phyloP scores from a whole-genome alignment of 2,797 vertebrate genomes.

The Adrianichthys oophorus region DNA sequence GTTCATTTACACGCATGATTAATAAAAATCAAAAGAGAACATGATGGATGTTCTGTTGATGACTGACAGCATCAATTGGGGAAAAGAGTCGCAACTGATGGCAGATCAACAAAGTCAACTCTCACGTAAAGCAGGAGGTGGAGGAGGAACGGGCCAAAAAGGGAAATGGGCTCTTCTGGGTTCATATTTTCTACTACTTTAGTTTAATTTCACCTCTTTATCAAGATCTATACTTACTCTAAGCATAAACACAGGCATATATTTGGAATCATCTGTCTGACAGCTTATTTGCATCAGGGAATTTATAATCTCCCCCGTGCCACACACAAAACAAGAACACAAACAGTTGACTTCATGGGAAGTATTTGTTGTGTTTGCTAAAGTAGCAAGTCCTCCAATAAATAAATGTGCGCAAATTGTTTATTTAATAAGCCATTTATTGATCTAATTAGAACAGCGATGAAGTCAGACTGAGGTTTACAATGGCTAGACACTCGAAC shows the following conservation, averaged over 20 bases:
- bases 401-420: constrained; percentile 12
- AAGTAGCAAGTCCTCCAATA: constrained; percentile 3
- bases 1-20: no score
- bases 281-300: constrained; percentile 14
- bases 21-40: neutral
- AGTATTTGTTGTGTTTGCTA: constrained; percentile 15
- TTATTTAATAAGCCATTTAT: constrained; percentile 25
- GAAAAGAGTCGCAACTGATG: constrained; percentile 5
- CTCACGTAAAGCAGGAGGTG: constrained; percentile 4
- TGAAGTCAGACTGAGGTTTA: constrained; percentile 18
- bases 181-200: constrained; percentile 18
- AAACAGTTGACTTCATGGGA: constrained; percentile 37
- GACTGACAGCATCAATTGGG: constrained; percentile 8
- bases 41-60: constrained; percentile 8
- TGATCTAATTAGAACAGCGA: constrained; percentile 18
- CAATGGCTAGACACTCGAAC: neutral
- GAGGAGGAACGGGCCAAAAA: constrained; percentile 9
- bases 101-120: constrained; percentile 21
- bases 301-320: constrained; percentile 19
- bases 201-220: constrained; percentile 24
- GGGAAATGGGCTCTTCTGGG: neutral
- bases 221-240: constrained; percentile 5
- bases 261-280: constrained; percentile 11
- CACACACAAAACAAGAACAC: constrained; percentile 21
- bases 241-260: constrained; percentile 4